These are phyloP conservation scores for Heliocidaris tuberculata DNA, from an alignment of 35 echinoderm and acorn worm genomes.

Conservation along the genomic window DNA sequence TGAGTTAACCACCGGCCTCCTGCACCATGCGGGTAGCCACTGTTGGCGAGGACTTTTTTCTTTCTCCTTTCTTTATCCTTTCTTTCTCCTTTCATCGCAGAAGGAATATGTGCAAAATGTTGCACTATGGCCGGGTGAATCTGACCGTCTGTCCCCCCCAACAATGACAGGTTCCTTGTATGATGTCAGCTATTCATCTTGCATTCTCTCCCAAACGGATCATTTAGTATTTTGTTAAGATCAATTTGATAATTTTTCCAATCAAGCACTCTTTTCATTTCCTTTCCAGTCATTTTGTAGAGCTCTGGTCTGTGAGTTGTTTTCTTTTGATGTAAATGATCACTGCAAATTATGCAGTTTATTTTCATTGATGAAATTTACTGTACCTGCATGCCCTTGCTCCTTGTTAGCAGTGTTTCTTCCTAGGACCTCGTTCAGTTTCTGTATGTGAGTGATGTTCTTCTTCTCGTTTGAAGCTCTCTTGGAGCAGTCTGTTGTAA, in stretches of 20 bases:
- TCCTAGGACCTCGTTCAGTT: constrained; percentile 43
- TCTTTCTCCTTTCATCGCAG: neutral
- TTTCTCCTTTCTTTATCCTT: neutral
- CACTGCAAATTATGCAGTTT: too few species aligned
- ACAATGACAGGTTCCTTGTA: neutral
- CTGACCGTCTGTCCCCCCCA: neutral
- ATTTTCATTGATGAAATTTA: constrained; percentile 64
- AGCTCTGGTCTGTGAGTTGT: too few species aligned
- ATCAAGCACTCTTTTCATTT: too few species aligned
- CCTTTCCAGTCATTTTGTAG: too few species aligned
- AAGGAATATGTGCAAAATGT: neutral
- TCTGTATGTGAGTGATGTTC: constrained; percentile 46
- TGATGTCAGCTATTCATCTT: neutral
- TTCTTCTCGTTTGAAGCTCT: constrained; percentile 9
- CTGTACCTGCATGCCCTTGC: neutral
- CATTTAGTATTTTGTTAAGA: too few species aligned
- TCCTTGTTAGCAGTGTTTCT: neutral
- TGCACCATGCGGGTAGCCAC: too few species aligned
- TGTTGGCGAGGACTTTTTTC: too few species aligned
- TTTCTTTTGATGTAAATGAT: too few species aligned
- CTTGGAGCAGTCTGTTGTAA: constrained; percentile 61
- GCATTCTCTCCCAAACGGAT: too few species aligned
- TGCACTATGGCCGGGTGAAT: neutral
- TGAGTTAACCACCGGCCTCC: too few species aligned
- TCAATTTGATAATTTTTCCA: too few species aligned